Conservation (phyloP, 35 echinoderm and acorn worm species). For the Amphiura filiformis region DNA sequence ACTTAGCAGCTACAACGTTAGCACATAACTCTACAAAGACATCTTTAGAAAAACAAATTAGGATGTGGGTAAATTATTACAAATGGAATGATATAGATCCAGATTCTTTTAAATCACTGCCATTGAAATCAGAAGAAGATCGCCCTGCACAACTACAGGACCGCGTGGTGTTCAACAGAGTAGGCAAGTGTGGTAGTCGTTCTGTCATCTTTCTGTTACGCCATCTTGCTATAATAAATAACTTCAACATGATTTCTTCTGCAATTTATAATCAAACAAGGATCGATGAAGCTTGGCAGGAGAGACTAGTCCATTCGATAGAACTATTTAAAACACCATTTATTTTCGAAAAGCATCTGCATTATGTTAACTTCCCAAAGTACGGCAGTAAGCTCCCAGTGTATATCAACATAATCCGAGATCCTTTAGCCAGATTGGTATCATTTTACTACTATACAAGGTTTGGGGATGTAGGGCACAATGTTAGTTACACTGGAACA, state of each 20-base stretch:
- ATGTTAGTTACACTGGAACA: slow-evolving; percentile 26
- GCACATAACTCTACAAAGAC: too few relatives aligned
- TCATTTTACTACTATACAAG: slow-evolving; percentile 76
- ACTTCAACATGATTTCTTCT: slow-evolving; percentile 75
- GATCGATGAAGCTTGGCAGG: neutral
- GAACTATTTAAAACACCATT: too few relatives aligned
- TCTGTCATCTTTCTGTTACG: slow-evolving; percentile 53
- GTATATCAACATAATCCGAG: slow-evolving; percentile 93
- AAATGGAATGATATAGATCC: neutral
- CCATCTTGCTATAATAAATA: slow-evolving; percentile 58
- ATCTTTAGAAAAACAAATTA: too few relatives aligned
- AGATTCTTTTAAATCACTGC: neutral
- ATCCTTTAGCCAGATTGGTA: slow-evolving; percentile 58
- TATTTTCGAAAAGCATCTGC: too few relatives aligned
- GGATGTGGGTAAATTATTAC: too few relatives aligned
- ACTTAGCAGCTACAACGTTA: too few relatives aligned
- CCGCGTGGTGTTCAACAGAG: slow-evolving; percentile 76
- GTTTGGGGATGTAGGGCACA: slow-evolving; percentile 59
- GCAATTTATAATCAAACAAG: slow-evolving; percentile 57
- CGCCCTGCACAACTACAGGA: too few relatives aligned
- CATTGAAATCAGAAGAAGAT: slow-evolving; percentile 37
- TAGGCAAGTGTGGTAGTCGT: slow-evolving; percentile 94
- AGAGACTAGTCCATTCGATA: too few relatives aligned
- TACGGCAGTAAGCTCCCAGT: slow-evolving; percentile 25
- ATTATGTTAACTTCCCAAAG: too few relatives aligned